phyloP scores from a whole-genome alignment of 2,797 vertebrate species.

The Borostomias antarcticus region DNA sequence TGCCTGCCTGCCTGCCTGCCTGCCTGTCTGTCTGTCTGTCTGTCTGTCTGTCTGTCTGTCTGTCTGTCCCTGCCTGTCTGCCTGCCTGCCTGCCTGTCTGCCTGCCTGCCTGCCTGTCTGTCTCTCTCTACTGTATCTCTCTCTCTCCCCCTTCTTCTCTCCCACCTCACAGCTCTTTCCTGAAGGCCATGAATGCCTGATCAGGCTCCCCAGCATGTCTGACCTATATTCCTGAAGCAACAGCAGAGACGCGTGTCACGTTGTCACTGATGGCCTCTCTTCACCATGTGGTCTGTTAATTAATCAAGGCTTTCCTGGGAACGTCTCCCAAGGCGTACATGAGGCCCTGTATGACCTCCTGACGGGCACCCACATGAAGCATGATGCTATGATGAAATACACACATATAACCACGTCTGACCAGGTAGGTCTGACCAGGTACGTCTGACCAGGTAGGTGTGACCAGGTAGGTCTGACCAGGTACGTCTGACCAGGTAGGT shows the following conservation, averaged over 20 bases:
- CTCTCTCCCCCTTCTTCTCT: not conserved
- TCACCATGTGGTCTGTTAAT: constrained; percentile 31
- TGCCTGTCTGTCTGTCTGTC: not conserved
- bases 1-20: not conserved
- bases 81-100: too few species aligned
- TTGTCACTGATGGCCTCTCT: constrained; percentile 11
- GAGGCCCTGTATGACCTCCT: constrained; percentile 6
- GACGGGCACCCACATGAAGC: constrained; percentile 13
- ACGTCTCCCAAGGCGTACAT: constrained; percentile 7
- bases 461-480: not conserved
- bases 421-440: too few species aligned
- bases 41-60: not conserved
- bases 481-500: too few species aligned
- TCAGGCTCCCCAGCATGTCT: constrained; percentile 2
- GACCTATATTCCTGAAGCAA: constrained; percentile 27
- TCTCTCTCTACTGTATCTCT: too few species aligned
- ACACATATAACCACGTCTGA: not conserved
- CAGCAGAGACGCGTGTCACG: constrained; percentile 18
- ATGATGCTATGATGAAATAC: not conserved
- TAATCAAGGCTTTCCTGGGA: constrained; percentile 22
- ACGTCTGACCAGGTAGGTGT: not conserved
- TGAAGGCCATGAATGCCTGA: not conserved
- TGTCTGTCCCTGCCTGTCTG: too few species aligned
- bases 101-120: not conserved
- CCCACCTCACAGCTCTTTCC: constrained; percentile 1